Conservation (phyloP, 2,888 invertebrate genomes). For the Notodromas monacha region DNA sequence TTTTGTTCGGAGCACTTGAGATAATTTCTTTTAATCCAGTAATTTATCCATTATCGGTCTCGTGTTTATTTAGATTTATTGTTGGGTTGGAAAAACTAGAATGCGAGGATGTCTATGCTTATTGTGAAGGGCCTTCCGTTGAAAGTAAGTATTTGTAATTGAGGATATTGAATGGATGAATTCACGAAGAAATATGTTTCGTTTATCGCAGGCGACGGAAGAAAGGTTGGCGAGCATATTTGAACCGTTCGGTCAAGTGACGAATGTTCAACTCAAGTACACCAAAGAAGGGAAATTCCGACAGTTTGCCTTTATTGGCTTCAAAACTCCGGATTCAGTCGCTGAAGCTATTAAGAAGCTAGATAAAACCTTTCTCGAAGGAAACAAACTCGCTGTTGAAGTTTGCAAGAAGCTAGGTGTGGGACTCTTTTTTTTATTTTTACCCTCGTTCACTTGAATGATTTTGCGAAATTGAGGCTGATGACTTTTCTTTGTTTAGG, state of each 20-base stretch:
- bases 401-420: no score
- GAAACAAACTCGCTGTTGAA: slow-evolving; percentile 44
- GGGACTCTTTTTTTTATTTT: no score
- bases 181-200: slow-evolving; percentile 7
- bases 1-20: no score
- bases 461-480: no score
- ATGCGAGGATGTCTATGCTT: slow-evolving; percentile 64
- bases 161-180: background rate
- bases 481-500: no score
- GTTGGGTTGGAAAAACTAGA: no score
- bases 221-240: slow-evolving; percentile 41
- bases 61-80: no score
- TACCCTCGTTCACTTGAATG: no score
- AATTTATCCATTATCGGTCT: no score
- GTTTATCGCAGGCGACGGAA: slow-evolving; percentile 32
- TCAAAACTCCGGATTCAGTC: slow-evolving; percentile 43
- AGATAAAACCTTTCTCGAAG: slow-evolving; percentile 49
- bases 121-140: slow-evolving; percentile 69
- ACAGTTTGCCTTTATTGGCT: slow-evolving; percentile 76
- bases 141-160: slow-evolving; percentile 40
- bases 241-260: slow-evolving; percentile 39
- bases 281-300: slow-evolving; percentile 67
- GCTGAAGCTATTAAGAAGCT: slow-evolving; percentile 37
- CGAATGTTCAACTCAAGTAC: slow-evolving; percentile 73
- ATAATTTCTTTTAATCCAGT: no score